These are phyloP conservation scores for Arizona elegans DNA, from an alignment of 2,113 vertebrate genomes.

Conservation along the genomic window DNA sequence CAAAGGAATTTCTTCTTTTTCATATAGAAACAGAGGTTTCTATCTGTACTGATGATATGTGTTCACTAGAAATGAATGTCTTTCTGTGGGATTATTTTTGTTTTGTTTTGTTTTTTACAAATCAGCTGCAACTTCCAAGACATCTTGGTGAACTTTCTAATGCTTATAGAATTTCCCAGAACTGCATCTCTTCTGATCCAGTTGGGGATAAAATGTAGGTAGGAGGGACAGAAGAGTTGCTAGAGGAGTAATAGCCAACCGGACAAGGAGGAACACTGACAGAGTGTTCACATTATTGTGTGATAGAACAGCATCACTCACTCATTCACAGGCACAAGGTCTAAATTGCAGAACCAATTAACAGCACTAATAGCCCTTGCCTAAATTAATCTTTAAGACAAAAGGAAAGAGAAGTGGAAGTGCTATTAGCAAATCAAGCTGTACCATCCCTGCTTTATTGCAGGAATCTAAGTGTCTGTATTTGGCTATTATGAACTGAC, in stretches of 20 bases:
- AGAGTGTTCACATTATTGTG: conserved; percentile 90
- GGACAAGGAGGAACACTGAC: conserved; percentile 86
- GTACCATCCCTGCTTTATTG: conserved; percentile 98
- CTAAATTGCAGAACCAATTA: conserved; percentile 99
- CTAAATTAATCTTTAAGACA: conserved; percentile 99
- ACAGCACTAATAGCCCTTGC: conserved; percentile 98
- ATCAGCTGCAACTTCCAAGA: conserved; percentile 51
- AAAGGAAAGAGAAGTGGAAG: conserved; percentile 95
- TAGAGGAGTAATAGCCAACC: conserved; percentile 74
- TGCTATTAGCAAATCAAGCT: conserved; percentile 92
- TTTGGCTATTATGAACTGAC: conserved; percentile 90
- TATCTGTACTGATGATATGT: conserved; percentile 6
- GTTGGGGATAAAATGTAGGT: conserved; percentile 2
- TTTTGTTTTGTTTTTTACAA: conserved; percentile 50
- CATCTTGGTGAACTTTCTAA: conserved; percentile 65
- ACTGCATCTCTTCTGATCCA: conserved; percentile 48
- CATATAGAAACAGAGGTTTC: rapidly evolving
- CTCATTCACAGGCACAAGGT: conserved; percentile 94
- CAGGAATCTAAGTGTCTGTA: conserved; percentile 85
- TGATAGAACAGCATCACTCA: conserved; percentile 91
- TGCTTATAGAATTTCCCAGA: conserved; percentile 57
- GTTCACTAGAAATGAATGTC: conserved; percentile 24
- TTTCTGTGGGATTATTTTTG: conserved; percentile 46
- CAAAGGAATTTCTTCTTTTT: not conserved
- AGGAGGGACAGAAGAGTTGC: conserved; percentile 36